Evolutionary conservation across 2,888 invertebrate species (phyloP), one percentile per base, ranked within the genome.

Genomic region (Steromphala cineraria): DNA sequence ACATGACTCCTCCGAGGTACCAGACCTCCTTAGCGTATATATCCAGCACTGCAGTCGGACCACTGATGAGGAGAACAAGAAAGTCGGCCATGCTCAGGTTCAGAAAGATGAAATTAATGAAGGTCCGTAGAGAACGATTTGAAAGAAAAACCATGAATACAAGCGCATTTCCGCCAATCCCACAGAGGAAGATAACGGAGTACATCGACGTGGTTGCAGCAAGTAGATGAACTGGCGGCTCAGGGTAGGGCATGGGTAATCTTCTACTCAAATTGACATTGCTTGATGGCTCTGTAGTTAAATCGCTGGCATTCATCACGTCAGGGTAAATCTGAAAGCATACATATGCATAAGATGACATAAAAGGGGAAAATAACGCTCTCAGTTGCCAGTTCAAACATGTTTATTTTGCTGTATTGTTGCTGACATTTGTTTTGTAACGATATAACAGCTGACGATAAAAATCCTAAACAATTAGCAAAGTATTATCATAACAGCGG

Each of bases 41-140:
- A 93, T 98, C 98, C n/a, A 98, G 97, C 55, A 98, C 95, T 55
- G 97, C 97, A 1, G 98, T 97, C 17, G 98, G 98, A 82, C 98
- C 97, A 93, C 98, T 98, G 84, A 98, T 96, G 85, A 98, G 94
- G 87, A 98, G 94, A 89, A 98, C 97, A 95, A 98, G 96, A 89
- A 98, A 94, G 94, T 98, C 98, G 24, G 98, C 98, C 56, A 98
- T 96, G 93, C 97, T 97, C 92, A 98, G 94, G 94, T 98, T 98
- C 93, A 98, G 97, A 91, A 98, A 95, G 93, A 98, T 98, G 89
- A 98, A 97, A 93, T 98, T 98, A 84, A 98, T 98, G 79, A 98
- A 97, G 92, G 97, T 98, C 91, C 97, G 95, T 55, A 81, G 81
- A 15, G 77, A 97, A 97, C 67, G 67, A 79, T 97, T 97, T 93